Conservation (phyloP, 2,797 vertebrate genomes). For the Notolepis coatsorum region DNA sequence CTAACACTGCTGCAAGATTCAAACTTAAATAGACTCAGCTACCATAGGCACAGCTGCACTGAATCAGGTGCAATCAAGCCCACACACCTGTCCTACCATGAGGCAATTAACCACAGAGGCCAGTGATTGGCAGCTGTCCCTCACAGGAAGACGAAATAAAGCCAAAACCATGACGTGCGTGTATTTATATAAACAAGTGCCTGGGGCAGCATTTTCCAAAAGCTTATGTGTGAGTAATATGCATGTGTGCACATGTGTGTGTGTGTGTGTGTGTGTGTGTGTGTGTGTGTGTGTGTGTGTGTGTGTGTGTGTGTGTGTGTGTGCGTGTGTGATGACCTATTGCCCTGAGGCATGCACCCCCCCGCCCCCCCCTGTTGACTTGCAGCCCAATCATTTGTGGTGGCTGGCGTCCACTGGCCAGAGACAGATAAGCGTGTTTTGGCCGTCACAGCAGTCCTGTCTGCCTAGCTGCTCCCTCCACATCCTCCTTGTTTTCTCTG, state of each 20-base stretch:
- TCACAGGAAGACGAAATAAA: no score
- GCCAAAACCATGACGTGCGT: no score
- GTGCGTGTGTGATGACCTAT: background rate
- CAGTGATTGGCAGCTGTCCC: no score
- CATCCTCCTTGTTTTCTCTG: constrained; percentile 64
- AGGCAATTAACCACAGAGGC: no score
- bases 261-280: background rate
- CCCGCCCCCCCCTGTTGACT: constrained; percentile 19
- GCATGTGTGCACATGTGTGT: background rate
- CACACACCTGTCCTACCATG: no score
- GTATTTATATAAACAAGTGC: no score
- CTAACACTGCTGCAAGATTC: no score
- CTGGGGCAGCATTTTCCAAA: no score
- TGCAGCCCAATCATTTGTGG: constrained; percentile 27
- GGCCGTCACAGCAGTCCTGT: constrained; percentile 56
- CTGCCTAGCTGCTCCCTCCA: constrained; percentile 42
- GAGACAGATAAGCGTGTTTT: constrained; percentile 59
- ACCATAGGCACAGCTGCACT: no score
- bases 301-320: background rate
- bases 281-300: background rate
- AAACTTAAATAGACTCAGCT: no score
- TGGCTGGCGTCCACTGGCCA: constrained; percentile 25
- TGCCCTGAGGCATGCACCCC: constrained; percentile 8
- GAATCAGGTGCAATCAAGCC: no score
- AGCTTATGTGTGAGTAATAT: background rate